Conservation (phyloP, 1,140 invertebrate genomes). For the Tetranychus cinnabarinus region DNA sequence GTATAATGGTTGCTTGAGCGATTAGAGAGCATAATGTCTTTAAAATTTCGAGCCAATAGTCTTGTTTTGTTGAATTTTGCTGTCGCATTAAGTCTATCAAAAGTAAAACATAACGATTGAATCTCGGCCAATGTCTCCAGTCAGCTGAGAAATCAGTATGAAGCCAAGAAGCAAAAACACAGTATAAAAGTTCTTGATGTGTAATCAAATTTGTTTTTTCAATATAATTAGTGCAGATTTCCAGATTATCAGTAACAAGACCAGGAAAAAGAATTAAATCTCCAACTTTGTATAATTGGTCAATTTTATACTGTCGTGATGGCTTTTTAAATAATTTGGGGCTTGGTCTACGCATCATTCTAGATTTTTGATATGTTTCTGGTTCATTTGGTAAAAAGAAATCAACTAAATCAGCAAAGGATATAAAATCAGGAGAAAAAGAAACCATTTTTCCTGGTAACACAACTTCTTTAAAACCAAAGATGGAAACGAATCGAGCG, state of each 20-base stretch:
- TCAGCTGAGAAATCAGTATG: neutral
- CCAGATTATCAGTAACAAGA: neutral
- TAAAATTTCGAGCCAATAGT: neutral
- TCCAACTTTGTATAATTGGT: neutral
- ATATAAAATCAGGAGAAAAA: neutral
- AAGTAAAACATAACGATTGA: neutral
- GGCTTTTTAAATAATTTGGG: neutral
- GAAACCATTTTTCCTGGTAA: neutral
- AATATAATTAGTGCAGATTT: neutral
- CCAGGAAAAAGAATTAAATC: neutral
- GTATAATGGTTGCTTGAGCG: neutral
- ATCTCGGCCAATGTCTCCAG: neutral
- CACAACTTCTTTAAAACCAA: slow-evolving; percentile 1
- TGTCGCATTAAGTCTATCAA: neutral
- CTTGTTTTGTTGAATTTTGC: neutral
- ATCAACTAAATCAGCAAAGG: neutral
- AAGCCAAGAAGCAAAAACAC: neutral
- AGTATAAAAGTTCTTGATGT: neutral
- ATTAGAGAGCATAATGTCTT: neutral
- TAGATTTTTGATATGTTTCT: no score
- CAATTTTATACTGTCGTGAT: neutral
- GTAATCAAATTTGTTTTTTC: neutral
- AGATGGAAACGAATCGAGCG: slow-evolving; percentile 3
- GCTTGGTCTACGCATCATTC: no score
- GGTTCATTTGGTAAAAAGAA: neutral